Conservation (phyloP, 2,888 invertebrate genomes). For the Linnaemya vulpina region DNA sequence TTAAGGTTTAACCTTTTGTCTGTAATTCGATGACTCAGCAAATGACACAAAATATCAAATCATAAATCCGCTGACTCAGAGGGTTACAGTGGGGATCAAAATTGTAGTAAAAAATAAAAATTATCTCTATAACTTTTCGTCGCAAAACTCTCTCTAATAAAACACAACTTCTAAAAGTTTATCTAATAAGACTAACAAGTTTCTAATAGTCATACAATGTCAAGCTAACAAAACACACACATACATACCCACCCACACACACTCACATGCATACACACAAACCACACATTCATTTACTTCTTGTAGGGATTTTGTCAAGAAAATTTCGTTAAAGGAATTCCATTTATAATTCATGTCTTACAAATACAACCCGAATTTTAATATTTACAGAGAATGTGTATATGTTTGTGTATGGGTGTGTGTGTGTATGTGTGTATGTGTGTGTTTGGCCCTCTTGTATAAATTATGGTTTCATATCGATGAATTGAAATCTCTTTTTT, state of each 20-base stretch:
- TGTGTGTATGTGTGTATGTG: background rate
- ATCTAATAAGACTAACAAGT: background rate
- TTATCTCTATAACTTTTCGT: background rate
- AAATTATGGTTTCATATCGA: slow-evolving; percentile 38
- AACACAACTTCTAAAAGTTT: background rate
- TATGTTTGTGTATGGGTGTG: background rate
- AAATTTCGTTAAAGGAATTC: background rate
- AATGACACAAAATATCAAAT: background rate
- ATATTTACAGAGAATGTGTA: background rate
- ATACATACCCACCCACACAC: background rate
- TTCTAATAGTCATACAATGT: background rate
- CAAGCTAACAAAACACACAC: no score
- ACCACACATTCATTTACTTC: background rate
- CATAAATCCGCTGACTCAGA: background rate
- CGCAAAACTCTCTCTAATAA: background rate
- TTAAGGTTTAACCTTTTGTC: no score
- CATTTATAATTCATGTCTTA: background rate
- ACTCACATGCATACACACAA: no score
- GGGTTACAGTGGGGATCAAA: background rate
- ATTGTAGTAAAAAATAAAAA: background rate
- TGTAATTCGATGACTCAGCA: background rate
- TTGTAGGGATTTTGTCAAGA: background rate
- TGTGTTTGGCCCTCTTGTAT: background rate
- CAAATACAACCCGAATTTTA: background rate
- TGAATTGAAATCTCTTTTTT: slow-evolving; percentile 14